These are phyloP conservation scores for Bicyclus anynana DNA, from an alignment of 1,140 invertebrate species.

Conservation along the genomic window DNA sequence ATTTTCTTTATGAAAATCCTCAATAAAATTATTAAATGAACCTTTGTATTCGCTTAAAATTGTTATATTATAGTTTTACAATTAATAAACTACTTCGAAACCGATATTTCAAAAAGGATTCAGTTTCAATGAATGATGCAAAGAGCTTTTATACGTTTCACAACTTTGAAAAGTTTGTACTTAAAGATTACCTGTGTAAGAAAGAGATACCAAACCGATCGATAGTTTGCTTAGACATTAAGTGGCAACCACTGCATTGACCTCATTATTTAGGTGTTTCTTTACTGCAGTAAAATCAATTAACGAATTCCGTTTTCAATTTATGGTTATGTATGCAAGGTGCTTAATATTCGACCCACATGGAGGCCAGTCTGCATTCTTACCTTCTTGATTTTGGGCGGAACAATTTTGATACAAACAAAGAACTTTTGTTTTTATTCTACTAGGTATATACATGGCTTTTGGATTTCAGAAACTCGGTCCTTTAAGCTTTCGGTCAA, in stretches of 20 bases:
- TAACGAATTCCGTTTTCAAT: background rate
- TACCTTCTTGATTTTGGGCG: no score
- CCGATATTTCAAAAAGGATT: constrained; percentile 9
- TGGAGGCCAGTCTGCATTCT: no score
- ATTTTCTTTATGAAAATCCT: background rate
- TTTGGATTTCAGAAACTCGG: no score
- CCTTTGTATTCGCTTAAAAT: no score
- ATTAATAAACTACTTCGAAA: no score
- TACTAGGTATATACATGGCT: no score
- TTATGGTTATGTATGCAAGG: background rate
- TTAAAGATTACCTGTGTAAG: constrained; percentile 51
- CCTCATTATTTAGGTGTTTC: constrained; percentile 70
- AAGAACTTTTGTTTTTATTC: no score
- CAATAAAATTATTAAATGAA: no score
- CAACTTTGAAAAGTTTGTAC: constrained; percentile 33
- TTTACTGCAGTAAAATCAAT: constrained; percentile 46
- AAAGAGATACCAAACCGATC: constrained; percentile 73
- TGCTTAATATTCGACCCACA: no score
- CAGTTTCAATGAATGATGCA: constrained; percentile 7
- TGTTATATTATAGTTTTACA: no score
- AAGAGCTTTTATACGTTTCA: constrained; percentile 15
- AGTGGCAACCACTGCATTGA: constrained; percentile 73
- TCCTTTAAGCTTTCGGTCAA: no score
- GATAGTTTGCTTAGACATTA: constrained; percentile 74
- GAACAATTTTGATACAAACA: no score